Conservation (phyloP, 2,797 vertebrate species). For the Diglossa cyanea region DNA sequence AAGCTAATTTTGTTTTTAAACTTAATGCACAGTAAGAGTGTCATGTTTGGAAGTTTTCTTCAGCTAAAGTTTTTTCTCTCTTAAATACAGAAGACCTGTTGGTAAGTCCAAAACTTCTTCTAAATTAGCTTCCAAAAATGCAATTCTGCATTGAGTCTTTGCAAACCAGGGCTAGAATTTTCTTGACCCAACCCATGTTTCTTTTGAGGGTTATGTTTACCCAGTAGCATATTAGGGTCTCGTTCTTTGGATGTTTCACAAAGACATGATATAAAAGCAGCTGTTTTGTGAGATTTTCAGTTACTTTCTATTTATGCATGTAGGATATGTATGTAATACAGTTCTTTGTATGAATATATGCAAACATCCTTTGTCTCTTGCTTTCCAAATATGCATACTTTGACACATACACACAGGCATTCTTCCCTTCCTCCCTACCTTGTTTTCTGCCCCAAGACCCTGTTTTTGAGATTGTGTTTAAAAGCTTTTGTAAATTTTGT, state of each 20-base stretch:
- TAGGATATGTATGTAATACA: background rate
- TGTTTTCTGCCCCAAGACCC: background rate
- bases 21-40: background rate
- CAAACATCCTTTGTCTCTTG: background rate
- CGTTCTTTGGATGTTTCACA: background rate
- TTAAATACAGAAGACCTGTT: background rate
- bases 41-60: background rate
- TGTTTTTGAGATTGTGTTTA: background rate
- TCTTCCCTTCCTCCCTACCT: background rate
- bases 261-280: background rate
- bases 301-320: background rate
- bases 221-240: fast-evolving
- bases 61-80: background rate
- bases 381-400: background rate
- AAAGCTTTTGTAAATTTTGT: background rate
- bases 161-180: background rate
- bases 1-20: background rate
- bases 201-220: background rate
- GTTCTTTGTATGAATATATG: background rate
- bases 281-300: background rate
- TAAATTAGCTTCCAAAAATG: background rate
- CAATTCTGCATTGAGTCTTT: background rate
- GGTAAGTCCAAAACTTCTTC: background rate
- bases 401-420: background rate
- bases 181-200: background rate